Conservation (phyloP, 2,113 vertebrate genomes). For the Machaerirhynchus nigripectus region DNA sequence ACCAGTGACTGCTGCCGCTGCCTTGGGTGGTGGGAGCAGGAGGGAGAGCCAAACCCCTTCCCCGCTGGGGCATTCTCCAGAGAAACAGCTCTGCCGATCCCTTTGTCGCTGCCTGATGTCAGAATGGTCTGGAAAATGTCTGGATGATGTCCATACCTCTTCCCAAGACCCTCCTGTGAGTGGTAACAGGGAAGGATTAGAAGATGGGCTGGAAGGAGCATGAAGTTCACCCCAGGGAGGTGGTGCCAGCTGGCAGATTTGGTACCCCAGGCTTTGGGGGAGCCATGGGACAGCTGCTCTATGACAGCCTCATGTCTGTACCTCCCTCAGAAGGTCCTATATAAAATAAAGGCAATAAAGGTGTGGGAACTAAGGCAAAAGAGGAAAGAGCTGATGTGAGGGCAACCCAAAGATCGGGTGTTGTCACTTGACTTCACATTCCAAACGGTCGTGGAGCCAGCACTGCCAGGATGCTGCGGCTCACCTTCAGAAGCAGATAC, state of each 20-base stretch:
- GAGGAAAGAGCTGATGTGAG: background rate
- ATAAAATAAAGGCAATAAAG: background rate
- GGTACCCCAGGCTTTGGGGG: background rate
- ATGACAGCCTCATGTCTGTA: background rate
- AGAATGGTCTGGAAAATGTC: background rate
- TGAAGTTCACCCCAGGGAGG: background rate
- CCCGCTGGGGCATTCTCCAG: background rate
- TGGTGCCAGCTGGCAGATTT: background rate
- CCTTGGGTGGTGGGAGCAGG: background rate
- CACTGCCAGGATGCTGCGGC: background rate
- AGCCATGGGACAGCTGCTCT: too few relatives aligned
- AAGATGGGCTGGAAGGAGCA: background rate
- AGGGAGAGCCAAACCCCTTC: background rate
- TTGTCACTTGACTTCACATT: background rate
- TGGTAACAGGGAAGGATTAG: background rate
- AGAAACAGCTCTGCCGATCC: background rate
- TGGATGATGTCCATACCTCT: background rate
- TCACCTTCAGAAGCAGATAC: background rate
- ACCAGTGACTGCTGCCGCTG: background rate
- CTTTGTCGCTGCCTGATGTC: background rate
- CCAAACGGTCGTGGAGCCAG: background rate
- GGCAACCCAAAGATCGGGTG: background rate
- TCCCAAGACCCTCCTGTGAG: background rate
- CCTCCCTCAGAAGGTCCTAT: background rate
- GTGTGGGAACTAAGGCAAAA: background rate